Conservation (phyloP, 2,888 invertebrate species). For the Orchesella flavescens region DNA sequence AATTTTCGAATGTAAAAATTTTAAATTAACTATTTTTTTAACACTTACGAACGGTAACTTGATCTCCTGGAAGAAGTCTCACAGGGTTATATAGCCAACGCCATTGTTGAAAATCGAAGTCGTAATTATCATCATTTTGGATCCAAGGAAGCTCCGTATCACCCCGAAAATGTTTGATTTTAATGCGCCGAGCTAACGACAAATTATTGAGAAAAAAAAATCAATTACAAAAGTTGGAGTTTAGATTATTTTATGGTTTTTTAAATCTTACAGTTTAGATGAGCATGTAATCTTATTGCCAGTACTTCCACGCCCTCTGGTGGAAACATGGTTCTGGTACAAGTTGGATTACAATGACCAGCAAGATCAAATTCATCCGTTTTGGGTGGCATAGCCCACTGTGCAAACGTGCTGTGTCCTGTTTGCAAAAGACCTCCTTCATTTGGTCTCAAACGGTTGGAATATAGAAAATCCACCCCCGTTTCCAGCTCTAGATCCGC, state of each 20-base stretch:
- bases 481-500: not conserved
- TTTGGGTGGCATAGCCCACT: not conserved
- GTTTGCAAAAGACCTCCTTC: not conserved
- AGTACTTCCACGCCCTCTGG: not conserved
- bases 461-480: conserved; percentile 5
- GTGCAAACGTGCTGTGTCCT: not conserved
- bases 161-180: conserved; percentile 20
- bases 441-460: not conserved
- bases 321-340: not conserved
- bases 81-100: not conserved
- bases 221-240: not conserved
- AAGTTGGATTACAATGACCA: not conserved
- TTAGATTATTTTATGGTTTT: not conserved
- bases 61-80: conserved; percentile 21
- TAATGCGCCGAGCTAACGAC: conserved; percentile 18
- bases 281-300: not conserved
- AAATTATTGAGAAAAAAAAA: not conserved
- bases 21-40: not conserved
- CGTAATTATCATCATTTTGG: too few species aligned
- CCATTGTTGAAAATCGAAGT: conserved; percentile 33
- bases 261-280: not conserved
- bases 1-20: not conserved
- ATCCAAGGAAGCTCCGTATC: conserved; percentile 27
- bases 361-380: not conserved
- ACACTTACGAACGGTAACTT: too few species aligned